phyloP scores from a whole-genome alignment of 2,888 invertebrate genomes.

The Agrotis segetum region DNA sequence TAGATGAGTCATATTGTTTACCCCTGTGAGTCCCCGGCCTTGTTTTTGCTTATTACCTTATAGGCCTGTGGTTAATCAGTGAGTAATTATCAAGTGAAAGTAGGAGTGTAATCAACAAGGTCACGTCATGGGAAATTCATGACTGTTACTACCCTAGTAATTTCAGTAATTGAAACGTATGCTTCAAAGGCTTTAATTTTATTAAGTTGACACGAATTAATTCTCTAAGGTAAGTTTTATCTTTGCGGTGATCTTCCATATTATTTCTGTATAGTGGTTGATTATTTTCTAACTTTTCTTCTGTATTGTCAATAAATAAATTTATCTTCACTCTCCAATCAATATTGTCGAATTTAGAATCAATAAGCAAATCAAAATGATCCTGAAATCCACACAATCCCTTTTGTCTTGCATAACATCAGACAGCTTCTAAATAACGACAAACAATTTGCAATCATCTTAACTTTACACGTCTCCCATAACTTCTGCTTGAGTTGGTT shows the following conservation, averaged over 20 bases:
- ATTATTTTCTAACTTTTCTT: neutral
- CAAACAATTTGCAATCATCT: slow-evolving; percentile 66
- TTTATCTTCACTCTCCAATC: no score
- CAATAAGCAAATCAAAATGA: neutral
- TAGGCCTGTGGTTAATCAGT: slow-evolving; percentile 25
- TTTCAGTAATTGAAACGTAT: neutral
- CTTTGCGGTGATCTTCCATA: neutral
- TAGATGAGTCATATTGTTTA: slow-evolving; percentile 51
- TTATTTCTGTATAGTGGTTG: neutral
- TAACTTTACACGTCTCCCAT: slow-evolving; percentile 68
- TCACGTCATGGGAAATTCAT: neutral
- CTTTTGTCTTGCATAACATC: slow-evolving; percentile 32
- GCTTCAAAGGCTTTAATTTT: neutral
- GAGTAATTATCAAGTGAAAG: slow-evolving; percentile 32
- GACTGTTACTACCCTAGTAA: slow-evolving; percentile 1
- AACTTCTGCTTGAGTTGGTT: slow-evolving; percentile 73
- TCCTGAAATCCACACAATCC: slow-evolving; percentile 11
- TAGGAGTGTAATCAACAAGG: slow-evolving; percentile 35
- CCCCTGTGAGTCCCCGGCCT: slow-evolving; percentile 40
- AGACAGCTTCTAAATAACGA: slow-evolving; percentile 45
- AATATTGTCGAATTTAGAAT: no score
- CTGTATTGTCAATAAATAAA: no score
- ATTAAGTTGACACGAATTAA: neutral
- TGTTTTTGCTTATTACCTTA: slow-evolving; percentile 41
- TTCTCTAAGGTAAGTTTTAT: neutral